phyloP scores from a whole-genome alignment of 2,888 invertebrate species.

The Acanthosepion pharaonis region DNA sequence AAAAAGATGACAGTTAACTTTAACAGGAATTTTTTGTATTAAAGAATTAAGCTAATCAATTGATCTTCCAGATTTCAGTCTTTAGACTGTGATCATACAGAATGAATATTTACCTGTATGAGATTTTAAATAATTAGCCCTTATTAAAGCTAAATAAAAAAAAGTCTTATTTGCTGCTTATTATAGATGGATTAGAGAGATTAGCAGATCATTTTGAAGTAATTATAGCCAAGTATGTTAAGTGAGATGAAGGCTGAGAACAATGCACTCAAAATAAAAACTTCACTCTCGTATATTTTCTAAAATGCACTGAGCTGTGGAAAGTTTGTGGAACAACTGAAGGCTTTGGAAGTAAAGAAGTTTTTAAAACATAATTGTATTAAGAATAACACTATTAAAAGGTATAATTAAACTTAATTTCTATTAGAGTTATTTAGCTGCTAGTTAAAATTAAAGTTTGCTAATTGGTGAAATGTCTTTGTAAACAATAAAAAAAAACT shows the following conservation, averaged over 20 bases:
- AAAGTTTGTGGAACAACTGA: neutral
- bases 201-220: neutral
- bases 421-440: neutral
- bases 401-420: neutral
- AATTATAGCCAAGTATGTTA: neutral
- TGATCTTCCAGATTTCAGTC: neutral
- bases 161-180: neutral
- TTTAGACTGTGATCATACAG: neutral
- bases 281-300: neutral
- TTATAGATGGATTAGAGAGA: neutral
- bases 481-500: neutral
- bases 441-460: neutral
- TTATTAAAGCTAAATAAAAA: neutral
- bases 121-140: slow-evolving; percentile 33
- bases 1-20: neutral
- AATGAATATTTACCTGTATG: neutral
- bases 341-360: neutral
- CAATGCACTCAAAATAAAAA: neutral
- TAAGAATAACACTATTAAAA: neutral
- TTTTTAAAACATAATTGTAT: neutral
- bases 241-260: neutral
- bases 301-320: neutral
- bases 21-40: neutral
- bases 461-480: neutral
- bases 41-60: neutral